Evolutionary conservation across 2,888 invertebrate species (phyloP).

Genomic region (Drosophila kokeensis): DNA sequence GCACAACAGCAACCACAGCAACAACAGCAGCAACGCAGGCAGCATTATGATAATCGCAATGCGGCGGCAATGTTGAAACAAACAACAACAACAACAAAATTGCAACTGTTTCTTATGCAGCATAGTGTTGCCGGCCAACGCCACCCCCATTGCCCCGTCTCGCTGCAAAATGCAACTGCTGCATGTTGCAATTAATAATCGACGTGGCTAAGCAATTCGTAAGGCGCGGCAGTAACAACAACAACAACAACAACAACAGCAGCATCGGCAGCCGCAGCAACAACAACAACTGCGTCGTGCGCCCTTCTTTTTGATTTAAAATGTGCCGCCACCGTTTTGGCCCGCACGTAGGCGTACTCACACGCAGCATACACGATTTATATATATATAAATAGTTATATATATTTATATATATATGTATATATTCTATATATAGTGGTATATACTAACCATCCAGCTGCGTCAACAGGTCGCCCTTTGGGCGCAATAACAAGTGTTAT

Average conservation of each 20-base stretch:
- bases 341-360: conserved; percentile 73
- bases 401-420: not conserved
- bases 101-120: conserved; percentile 73
- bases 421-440: not conserved
- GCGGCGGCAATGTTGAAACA: conserved; percentile 71
- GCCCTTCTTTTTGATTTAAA: conserved; percentile 79
- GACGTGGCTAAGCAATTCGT: conserved; percentile 57
- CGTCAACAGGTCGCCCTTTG: conserved; percentile 19
- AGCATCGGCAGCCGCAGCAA: conserved; percentile 15
- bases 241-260: conserved; percentile 1
- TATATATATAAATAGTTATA: conserved; percentile 1
- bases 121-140: conserved; percentile 30
- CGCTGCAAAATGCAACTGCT: conserved; percentile 33
- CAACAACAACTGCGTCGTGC: conserved; percentile 51
- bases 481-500: conserved; percentile 51
- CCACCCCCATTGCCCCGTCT: conserved; percentile 6
- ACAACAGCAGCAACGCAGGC: conserved; percentile 46
- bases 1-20: conserved; percentile 28
- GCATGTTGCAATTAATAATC: conserved; percentile 77
- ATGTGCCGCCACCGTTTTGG: conserved; percentile 68
- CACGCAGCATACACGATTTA: conserved; percentile 50
- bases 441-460: not conserved
- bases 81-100: conserved; percentile 47
- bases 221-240: conserved; percentile 45
- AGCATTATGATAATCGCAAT: conserved; percentile 74